Percentiles rank a stretch among this genome's conserved stretches.
phyloP scores from a whole-genome alignment of 2,888 invertebrate species.

The Andrena flavipes region DNA sequence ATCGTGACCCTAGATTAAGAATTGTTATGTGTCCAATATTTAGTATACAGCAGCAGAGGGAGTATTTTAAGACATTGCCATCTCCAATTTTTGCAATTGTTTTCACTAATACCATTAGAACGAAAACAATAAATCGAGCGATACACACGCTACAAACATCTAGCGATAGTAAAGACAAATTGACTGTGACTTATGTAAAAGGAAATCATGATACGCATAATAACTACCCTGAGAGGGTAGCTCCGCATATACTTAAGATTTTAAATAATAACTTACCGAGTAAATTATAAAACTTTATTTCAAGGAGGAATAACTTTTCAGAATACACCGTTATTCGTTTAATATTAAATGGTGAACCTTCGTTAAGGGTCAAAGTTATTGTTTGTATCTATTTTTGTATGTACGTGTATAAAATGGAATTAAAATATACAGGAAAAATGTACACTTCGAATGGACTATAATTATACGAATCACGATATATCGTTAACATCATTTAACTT shows the following conservation, averaged over 20 bases:
- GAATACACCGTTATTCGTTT: slow-evolving; percentile 9
- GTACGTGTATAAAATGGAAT: slow-evolving; percentile 6
- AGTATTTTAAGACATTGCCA: slow-evolving; percentile 51
- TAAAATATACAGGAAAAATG: slow-evolving; percentile 14
- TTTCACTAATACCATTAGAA: background rate
- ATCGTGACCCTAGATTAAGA: slow-evolving; percentile 86
- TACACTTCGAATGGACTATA: background rate
- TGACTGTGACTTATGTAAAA: slow-evolving; percentile 80
- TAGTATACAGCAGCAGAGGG: slow-evolving; percentile 27
- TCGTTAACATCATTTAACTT: slow-evolving; percentile 41
- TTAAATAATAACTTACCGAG: slow-evolving; percentile 75
- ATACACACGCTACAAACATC: accelerated
- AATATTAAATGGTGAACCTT: slow-evolving; percentile 4
- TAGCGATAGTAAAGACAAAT: slow-evolving; percentile 2
- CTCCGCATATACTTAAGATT: slow-evolving; percentile 85
- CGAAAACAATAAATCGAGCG: accelerated
- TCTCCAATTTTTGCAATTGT: slow-evolving; percentile 61
- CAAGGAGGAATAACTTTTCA: slow-evolving; percentile 1
- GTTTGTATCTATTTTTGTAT: background rate
- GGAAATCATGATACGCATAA: slow-evolving; percentile 89
- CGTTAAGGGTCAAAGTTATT: background rate
- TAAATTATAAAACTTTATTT: slow-evolving; percentile 66
- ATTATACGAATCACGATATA: background rate
- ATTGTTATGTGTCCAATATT: slow-evolving; percentile 77
- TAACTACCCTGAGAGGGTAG: slow-evolving; percentile 86